Base-by-base conservation (phyloP, 2,888 invertebrate genomes). In the Hydroisotoma schaefferi region DNA sequence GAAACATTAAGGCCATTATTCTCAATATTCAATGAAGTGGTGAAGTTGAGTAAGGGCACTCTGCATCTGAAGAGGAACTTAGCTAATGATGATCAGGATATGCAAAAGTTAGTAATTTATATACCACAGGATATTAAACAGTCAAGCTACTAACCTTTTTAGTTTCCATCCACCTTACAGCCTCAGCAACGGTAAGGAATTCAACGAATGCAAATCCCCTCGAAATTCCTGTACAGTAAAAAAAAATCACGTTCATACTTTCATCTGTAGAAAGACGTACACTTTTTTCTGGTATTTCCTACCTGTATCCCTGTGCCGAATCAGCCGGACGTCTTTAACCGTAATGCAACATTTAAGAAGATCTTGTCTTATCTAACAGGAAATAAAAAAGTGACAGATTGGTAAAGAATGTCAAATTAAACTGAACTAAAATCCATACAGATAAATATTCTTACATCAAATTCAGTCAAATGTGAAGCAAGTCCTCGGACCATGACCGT, bases 121-220 rank as follows among this genome's bases (percentile, higher is more conserved):
- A n/a, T n/a, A n/a, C n/a, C n/a, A n/a, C n/a, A n/a, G n/a, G n/a
- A n/a, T n/a, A n/a, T n/a, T n/a, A n/a, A n/a, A n/a, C n/a, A n/a
- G 33, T 12, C 33, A 33, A 52, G 20, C n/a, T n/a, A 65, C 64
- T 71, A 85, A 88, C 89, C 86, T 91, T 87, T 83, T 89, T 90
- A 81, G 85, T 82, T 79, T 91, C 90, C 88, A 93, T 92, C 90
- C 92, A 92, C 78, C 85, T 85, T 78, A 85, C 85, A 76, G 93
- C 91, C 82, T 91, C 90, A 78, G 85, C 84, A 78, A 88, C 84
- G 79, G 87, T 86, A 80, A 86, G 84, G 85, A 94, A 94, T 84
- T 94, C 93, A 82, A 93, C 89, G 85, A 91, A 91, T 82, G 88
- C 90, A 83, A 90, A 89, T 77, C 88, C 88, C 77, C 88, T 84